phyloP scores from a whole-genome alignment of 2,113 vertebrate genomes.

The Alosa alosa region DNA sequence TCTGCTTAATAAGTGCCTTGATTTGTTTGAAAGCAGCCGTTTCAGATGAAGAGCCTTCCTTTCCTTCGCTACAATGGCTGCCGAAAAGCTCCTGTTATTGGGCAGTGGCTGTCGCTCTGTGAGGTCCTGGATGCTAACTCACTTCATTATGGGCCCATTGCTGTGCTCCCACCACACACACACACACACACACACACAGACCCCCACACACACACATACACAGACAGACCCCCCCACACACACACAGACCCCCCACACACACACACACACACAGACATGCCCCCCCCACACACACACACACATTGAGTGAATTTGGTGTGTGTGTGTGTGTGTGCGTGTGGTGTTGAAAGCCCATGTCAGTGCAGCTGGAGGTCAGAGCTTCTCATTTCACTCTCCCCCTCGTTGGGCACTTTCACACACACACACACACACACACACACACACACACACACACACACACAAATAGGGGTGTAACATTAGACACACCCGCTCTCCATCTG shows the following conservation, averaged over 20 bases:
- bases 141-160: conserved; percentile 43
- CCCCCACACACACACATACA: not conserved
- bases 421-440: not conserved
- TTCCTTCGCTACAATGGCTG: conserved; percentile 43
- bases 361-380: conserved; percentile 67
- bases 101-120: conserved; percentile 45
- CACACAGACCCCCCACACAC: no score
- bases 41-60: conserved; percentile 42
- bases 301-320: conserved; percentile 28
- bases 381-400: conserved; percentile 69
- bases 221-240: not conserved
- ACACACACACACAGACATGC: no score
- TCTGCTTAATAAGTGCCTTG: conserved; percentile 39
- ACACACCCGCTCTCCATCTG: conserved; percentile 66
- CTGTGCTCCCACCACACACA: not conserved
- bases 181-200: not conserved
- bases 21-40: conserved; percentile 48
- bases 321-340: conserved; percentile 39
- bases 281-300: no score
- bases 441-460: not conserved
- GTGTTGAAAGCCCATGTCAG: conserved; percentile 68
- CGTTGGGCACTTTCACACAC: conserved; percentile 24
- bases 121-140: conserved; percentile 45
- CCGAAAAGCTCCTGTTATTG: conserved; percentile 45
- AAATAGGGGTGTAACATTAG: conserved; percentile 57